Conservation (phyloP, 2,888 invertebrate genomes). For the Cheiracanthium punctorium region DNA sequence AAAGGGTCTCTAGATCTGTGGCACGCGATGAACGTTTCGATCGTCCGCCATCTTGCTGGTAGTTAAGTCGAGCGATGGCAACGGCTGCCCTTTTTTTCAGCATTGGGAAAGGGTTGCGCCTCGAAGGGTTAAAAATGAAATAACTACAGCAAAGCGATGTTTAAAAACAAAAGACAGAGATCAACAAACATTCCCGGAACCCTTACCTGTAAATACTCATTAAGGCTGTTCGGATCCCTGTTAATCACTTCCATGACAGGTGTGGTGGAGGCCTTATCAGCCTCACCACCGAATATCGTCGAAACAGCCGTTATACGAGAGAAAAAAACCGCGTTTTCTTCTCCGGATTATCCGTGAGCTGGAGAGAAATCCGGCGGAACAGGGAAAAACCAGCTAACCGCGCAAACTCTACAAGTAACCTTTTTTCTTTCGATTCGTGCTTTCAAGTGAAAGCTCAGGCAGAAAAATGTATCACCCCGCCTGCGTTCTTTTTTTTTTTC, state of each 20-base stretch:
- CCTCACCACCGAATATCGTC: constrained; percentile 58
- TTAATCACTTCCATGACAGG: constrained; percentile 48
- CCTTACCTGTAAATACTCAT: constrained; percentile 62
- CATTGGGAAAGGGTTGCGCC: too few species aligned
- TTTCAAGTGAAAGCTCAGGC: constrained; percentile 35
- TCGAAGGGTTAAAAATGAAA: too few species aligned
- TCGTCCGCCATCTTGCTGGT: too few species aligned
- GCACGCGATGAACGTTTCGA: too few species aligned
- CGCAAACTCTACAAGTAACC: not conserved
- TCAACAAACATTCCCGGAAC: too few species aligned
- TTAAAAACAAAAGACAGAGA: not conserved
- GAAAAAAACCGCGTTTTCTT: not conserved
- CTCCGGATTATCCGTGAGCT: not conserved
- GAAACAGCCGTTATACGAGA: constrained; percentile 42
- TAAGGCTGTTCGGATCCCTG: constrained; percentile 61
- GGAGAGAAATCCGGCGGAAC: not conserved
- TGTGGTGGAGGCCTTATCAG: constrained; percentile 45
- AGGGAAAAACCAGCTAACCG: not conserved
- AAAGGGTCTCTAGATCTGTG: too few species aligned
- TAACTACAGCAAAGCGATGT: too few species aligned
- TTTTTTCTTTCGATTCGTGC: constrained; percentile 32
- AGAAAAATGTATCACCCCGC: not conserved
- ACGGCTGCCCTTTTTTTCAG: too few species aligned
- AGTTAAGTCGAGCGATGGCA: too few species aligned
- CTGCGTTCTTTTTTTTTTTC: constrained; percentile 5